Percentiles rank a stretch among this genome's conserved stretches.
These are phyloP conservation scores for Esox masquinongy DNA, from an alignment of 2,797 vertebrate genomes.

Conservation along the genomic window DNA sequence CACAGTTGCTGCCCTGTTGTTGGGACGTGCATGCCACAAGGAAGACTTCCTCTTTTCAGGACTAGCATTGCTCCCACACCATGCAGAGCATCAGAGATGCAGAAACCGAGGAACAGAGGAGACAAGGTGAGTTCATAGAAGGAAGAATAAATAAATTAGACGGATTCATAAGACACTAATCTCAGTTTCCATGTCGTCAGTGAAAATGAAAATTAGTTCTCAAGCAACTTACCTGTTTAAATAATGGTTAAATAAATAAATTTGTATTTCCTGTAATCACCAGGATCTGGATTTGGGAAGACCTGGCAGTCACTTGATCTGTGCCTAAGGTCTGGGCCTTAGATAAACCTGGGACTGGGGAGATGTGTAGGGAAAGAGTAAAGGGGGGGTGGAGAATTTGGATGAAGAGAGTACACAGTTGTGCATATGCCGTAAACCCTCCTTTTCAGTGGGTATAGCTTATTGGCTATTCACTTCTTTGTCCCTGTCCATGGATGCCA, in stretches of 20 bases:
- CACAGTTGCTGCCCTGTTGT: neutral
- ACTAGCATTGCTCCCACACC: neutral
- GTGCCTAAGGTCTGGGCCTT: neutral
- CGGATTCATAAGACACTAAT: neutral
- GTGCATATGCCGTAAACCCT: too few relatives aligned
- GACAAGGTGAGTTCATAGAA: neutral
- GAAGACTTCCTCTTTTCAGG: neutral
- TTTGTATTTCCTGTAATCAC: neutral
- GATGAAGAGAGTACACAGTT: too few relatives aligned
- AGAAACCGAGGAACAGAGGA: neutral
- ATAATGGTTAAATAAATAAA: neutral
- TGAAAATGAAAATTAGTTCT: too few relatives aligned
- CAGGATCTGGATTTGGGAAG: neutral
- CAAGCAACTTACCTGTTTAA: too few relatives aligned
- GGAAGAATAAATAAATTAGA: neutral
- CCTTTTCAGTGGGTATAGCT: too few relatives aligned
- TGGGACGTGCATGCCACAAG: neutral
- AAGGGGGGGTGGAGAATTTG: too few relatives aligned
- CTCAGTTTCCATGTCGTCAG: too few relatives aligned
- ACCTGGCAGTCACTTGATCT: neutral
- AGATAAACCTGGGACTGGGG: neutral
- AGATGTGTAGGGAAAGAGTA: neutral
- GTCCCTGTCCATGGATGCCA: too few relatives aligned
- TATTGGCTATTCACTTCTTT: too few relatives aligned
- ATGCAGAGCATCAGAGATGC: neutral